Evolutionary conservation across 2,797 vertebrate species (phyloP), one percentile per base, ranked within the genome.

Genomic region (Hydrocynus forskahlii): DNA sequence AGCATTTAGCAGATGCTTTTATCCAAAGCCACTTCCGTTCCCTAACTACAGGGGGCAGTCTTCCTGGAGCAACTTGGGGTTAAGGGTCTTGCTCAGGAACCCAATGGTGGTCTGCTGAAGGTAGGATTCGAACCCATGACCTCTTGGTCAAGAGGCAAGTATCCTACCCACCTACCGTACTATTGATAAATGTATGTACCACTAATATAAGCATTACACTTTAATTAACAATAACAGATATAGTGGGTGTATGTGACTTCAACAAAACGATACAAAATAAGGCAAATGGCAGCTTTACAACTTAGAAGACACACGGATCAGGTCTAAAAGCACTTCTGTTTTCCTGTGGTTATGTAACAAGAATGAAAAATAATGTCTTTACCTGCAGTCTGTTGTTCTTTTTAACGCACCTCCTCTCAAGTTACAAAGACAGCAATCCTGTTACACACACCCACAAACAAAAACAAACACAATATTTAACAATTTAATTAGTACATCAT

Each of bases 391-490:
- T 75, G 94, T 95, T 66, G 98, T 99, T 93, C 95, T 93, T 91
- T 99, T 99, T 84, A 99, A 94, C n/a, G 97, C 98, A 75, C 98
- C 98, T 66, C 98, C 98, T 94, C 97, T 94, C 89, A 99, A 94
- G 92, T 96, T 99, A 93, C 98, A 99, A 16, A 99, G 96, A 91
- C 96, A 97, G 89, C 97, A 99, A 87, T 97, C 96, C 62, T 64
- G 62, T 64, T 13, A 35, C 25, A 64, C 12, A 63, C 21, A 25
- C n/a, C 23, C 97, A 63, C 6, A 63, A 43, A 81, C 55, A 75
- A 3, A 63, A 25, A 81, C 10, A 57, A 17, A 1, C 8, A 25
- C 2, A 0, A 25, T 2, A 21, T 60, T 9, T 25, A 25, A 60
- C 8, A 12, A 10, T 10, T 10, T 7, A 45, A 45, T 45, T 10